phyloP scores from a whole-genome alignment of 2,888 invertebrate genomes.

The Pharmacophagus antenor region DNA sequence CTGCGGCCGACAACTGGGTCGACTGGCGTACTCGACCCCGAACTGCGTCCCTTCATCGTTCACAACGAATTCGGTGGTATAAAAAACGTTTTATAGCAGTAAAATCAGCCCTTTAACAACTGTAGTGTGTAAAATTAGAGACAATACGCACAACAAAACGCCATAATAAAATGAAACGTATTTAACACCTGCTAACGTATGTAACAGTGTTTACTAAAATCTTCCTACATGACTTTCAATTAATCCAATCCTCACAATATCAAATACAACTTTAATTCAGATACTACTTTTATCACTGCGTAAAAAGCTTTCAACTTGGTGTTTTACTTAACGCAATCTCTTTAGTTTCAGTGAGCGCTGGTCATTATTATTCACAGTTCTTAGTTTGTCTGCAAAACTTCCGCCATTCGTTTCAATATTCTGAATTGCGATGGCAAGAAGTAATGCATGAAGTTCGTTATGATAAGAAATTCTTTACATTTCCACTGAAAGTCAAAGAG shows the following conservation, averaged over 20 bases:
- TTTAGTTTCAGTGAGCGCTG: slow-evolving; percentile 49
- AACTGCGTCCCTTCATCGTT: slow-evolving; percentile 37
- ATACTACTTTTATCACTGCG: slow-evolving; percentile 36
- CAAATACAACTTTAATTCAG: slow-evolving; percentile 7
- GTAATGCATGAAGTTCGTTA: slow-evolving; percentile 53
- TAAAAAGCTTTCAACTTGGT: slow-evolving; percentile 41
- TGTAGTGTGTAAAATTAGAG: slow-evolving; percentile 3
- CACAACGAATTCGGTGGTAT: slow-evolving; percentile 25
- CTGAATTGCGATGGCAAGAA: slow-evolving; percentile 50
- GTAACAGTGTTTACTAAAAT: not conserved
- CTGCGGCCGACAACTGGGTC: slow-evolving; percentile 59
- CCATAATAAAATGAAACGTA: not conserved
- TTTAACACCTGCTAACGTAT: not conserved
- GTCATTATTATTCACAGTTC: slow-evolving; percentile 64
- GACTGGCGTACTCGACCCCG: slow-evolving; percentile 62
- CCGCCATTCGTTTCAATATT: slow-evolving; percentile 67
- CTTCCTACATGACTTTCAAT: not conserved
- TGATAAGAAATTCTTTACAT: slow-evolving; percentile 47
- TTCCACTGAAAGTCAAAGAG: slow-evolving; percentile 38
- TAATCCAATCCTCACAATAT: not conserved
- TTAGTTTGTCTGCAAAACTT: slow-evolving; percentile 59
- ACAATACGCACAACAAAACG: slow-evolving; percentile 20
- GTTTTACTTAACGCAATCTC: slow-evolving; percentile 61
- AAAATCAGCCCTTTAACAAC: slow-evolving; percentile 7
- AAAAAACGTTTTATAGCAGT: slow-evolving; percentile 29